These are phyloP conservation scores for Noctua janthe DNA, from an alignment of 2,888 invertebrate genomes.

Conservation along the genomic window DNA sequence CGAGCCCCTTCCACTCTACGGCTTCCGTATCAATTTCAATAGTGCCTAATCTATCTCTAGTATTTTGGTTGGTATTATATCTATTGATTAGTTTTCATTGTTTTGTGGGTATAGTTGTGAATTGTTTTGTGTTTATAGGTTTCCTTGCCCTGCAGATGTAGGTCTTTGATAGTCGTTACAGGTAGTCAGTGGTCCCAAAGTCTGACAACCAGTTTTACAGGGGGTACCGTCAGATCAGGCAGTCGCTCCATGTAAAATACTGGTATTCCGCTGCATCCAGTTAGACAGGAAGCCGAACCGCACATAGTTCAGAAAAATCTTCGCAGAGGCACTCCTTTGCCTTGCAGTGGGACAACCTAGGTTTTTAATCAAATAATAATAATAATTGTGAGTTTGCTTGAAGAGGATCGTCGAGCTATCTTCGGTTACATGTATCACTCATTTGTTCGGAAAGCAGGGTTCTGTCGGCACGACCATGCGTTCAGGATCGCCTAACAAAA, in stretches of 20 bases:
- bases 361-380: neutral
- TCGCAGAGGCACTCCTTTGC: neutral
- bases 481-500: too few species aligned
- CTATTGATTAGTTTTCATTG: constrained; percentile 54
- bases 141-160: neutral
- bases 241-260: too few species aligned
- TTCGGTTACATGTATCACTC: too few species aligned
- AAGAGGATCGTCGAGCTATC: neutral
- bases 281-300: too few species aligned
- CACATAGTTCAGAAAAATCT: too few species aligned
- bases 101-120: neutral
- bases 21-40: constrained; percentile 74
- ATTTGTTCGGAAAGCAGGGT: too few species aligned
- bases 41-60: constrained; percentile 51
- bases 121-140: neutral
- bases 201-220: too few species aligned
- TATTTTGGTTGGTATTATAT: constrained; percentile 58
- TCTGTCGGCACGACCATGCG: too few species aligned
- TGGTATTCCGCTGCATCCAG: too few species aligned
- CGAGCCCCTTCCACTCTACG: constrained; percentile 58
- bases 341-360: neutral
- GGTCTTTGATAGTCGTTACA: too few species aligned
- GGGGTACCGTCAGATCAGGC: too few species aligned
- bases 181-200: too few species aligned
- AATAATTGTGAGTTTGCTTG: neutral